phyloP scores from a whole-genome alignment of 2,797 vertebrate genomes.

The Tragopan temminckii region DNA sequence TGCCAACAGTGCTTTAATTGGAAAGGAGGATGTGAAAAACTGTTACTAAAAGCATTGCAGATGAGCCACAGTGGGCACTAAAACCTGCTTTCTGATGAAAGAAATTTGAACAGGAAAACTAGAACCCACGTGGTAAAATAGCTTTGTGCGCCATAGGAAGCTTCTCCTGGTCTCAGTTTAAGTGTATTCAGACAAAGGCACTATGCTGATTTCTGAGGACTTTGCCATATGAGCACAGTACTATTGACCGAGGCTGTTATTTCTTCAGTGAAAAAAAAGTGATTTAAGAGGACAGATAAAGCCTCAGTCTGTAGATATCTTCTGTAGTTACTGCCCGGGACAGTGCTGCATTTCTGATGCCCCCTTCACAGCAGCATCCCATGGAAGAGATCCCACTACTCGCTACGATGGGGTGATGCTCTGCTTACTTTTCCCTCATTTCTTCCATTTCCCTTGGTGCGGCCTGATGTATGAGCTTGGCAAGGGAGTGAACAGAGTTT shows the following conservation, averaged over 20 bases:
- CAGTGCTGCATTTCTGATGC: not conserved
- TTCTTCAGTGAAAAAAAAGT: not conserved
- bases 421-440: not conserved
- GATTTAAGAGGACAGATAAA: not conserved
- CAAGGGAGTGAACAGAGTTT: not conserved
- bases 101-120: not conserved
- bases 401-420: accelerated
- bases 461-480: accelerated
- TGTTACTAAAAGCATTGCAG: not conserved
- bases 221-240: not conserved
- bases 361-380: accelerated
- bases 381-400: not conserved
- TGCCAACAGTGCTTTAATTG: not conserved
- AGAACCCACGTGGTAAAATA: not conserved
- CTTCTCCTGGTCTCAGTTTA: not conserved
- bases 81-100: not conserved
- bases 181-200: accelerated
- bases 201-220: not conserved
- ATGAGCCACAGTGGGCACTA: not conserved
- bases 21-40: not conserved
- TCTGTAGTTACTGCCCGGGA: not conserved
- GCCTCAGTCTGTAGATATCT: not conserved
- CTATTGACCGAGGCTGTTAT: not conserved
- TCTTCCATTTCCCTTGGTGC: not conserved
- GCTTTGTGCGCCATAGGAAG: not conserved